These are phyloP conservation scores for Ibycter americanus DNA, from an alignment of 2,797 vertebrate species.

Conservation along the genomic window DNA sequence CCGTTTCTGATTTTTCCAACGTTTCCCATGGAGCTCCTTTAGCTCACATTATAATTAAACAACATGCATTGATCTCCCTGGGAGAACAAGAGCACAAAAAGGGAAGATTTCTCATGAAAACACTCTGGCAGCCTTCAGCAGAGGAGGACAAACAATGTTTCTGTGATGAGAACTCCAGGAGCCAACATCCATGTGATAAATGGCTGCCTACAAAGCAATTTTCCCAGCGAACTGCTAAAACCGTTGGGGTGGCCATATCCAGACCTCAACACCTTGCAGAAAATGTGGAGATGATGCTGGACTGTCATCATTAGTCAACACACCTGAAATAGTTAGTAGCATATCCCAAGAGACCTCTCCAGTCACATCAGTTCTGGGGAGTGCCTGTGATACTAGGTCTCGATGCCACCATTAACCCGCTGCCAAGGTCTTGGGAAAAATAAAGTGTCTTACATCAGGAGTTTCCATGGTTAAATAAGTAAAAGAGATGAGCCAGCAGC, in stretches of 20 bases:
- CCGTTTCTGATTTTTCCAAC: neutral
- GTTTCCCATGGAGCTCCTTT: neutral
- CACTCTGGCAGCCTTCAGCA: neutral
- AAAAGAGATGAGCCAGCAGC: slow-evolving; percentile 47
- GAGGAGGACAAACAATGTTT: slow-evolving; percentile 2
- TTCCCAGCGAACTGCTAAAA: neutral
- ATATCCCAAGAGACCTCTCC: neutral
- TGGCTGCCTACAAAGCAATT: neutral
- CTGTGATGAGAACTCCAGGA: slow-evolving; percentile 32
- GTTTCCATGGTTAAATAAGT: slow-evolving; percentile 46
- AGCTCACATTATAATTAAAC: neutral
- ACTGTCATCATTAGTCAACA: neutral
- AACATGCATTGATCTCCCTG: neutral
- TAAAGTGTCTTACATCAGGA: neutral
- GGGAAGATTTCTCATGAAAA: slow-evolving; percentile 31
- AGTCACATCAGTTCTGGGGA: accelerated
- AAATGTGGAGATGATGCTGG: neutral
- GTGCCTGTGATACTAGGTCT: neutral
- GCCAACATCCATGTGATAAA: slow-evolving; percentile 9
- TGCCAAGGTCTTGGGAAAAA: neutral
- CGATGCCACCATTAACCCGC: neutral
- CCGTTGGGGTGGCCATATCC: neutral
- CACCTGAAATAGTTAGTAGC: neutral
- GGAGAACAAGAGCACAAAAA: neutral
- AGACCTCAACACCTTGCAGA: neutral